phyloP scores from a whole-genome alignment of 1,140 invertebrate species.

The Zaprionus taronus region DNA sequence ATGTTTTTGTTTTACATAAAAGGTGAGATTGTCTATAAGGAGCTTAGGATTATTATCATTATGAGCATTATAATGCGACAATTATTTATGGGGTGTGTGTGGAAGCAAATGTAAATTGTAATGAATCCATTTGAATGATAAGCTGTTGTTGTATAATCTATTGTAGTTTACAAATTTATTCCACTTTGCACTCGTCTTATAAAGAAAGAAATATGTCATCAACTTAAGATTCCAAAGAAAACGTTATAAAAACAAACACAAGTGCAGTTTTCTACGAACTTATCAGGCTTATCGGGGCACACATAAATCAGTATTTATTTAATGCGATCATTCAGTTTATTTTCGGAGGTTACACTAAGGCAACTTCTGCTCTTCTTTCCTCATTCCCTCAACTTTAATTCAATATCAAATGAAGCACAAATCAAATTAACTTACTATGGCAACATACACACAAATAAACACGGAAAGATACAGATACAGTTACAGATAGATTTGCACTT shows the following conservation, averaged over 20 bases:
- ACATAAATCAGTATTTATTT: not conserved
- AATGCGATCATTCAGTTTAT: constrained; percentile 24
- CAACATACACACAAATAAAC: constrained; percentile 35
- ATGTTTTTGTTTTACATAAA: not conserved
- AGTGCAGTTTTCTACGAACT: not conserved
- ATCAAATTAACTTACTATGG: constrained; percentile 57
- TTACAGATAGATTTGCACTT: constrained; percentile 18
- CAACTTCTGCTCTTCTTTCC: not conserved
- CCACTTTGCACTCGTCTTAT: not conserved
- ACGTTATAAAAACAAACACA: not conserved
- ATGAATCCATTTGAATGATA: not conserved
- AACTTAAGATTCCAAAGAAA: not conserved
- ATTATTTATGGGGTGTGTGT: not conserved
- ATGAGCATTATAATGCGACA: constrained; percentile 12
- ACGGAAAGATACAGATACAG: not conserved
- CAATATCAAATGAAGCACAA: constrained; percentile 44
- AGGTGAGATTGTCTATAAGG: constrained; percentile 9
- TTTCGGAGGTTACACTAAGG: constrained; percentile 21
- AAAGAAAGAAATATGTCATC: not conserved
- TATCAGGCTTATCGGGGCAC: not conserved
- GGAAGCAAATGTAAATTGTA: not conserved
- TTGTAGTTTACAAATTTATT: not conserved
- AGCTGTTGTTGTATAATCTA: not conserved
- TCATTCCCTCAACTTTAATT: no score
- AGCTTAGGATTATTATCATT: constrained; percentile 9